phyloP scores from a whole-genome alignment of 2,888 invertebrate genomes.

The Archips crataeganus region DNA sequence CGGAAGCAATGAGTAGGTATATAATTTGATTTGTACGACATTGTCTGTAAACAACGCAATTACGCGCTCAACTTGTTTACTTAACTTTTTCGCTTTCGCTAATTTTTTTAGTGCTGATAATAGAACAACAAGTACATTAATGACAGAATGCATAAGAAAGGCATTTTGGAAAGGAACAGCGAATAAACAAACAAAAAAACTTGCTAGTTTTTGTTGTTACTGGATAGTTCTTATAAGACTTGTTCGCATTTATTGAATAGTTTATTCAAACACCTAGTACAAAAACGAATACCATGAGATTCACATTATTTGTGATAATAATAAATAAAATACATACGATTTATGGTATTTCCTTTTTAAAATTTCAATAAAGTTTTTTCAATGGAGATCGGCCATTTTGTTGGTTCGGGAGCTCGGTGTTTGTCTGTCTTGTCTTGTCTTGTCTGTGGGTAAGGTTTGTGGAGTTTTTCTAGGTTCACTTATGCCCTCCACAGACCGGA shows the following conservation, averaged over 20 bases:
- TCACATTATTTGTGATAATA: not conserved
- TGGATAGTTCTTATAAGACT: constrained; percentile 29
- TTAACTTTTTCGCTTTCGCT: constrained; percentile 9
- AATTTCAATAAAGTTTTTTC: constrained; percentile 62
- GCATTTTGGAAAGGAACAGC: constrained; percentile 9
- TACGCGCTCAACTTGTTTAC: constrained; percentile 62
- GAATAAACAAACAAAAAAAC: constrained; percentile 48
- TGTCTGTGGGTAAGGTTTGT: constrained; percentile 41
- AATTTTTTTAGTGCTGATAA: not conserved
- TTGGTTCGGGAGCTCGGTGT: constrained; percentile 54
- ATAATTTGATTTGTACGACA: constrained; percentile 17
- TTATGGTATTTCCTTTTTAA: constrained; percentile 52
- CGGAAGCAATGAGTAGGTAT: constrained; percentile 13
- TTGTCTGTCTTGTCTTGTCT: constrained; percentile 39
- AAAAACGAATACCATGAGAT: not conserved
- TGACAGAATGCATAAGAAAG: not conserved
- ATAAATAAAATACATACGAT: constrained; percentile 55
- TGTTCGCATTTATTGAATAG: too few species aligned
- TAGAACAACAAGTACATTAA: not conserved
- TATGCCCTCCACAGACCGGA: too few species aligned
- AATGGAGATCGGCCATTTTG: constrained; percentile 75
- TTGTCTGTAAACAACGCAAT: constrained; percentile 82
- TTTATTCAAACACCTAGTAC: not conserved
- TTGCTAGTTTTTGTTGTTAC: constrained; percentile 19
- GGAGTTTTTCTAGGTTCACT: not conserved